Evolutionary conservation across 1,140 invertebrate species (phyloP), one percentile per base, ranked within the genome.

Genomic region (Brevipalpus yothersi): DNA sequence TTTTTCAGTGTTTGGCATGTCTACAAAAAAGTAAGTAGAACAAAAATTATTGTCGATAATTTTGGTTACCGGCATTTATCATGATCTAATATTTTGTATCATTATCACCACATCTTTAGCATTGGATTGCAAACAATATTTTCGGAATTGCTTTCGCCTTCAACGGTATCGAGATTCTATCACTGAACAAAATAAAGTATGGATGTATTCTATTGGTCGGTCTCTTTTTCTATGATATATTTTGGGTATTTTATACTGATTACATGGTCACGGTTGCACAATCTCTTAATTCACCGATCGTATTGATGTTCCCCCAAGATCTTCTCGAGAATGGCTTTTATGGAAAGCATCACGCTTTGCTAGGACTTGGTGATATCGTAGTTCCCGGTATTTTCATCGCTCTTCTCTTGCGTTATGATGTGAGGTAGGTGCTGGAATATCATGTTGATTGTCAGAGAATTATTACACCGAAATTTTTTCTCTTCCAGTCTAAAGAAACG

Each of bases 211-310:
- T 99, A 40, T 77, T 99, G 0, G 82, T 83, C 63, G 95, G 94
- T 13, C 77, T 99, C 5, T 97, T 99, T 71, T 73, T 99, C 58
- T 99, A 99, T 71, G 95, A 99, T 71, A 87, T 99, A 61, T 99
- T 99, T 75, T 99, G 95, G 95, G 93, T 79, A 15, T 99, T 99
- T 77, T 92, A 90, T 58, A 98, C 94, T 53, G 89, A 98, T 72
- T 94, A 98, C 21, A 98, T 98, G 94, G 88, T 95, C 13, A 95
- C 90, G n/a, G 94, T 99, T 5, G 94, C 94, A n/a, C 97, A 89
- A 72, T 91, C 87, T 19, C 98, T 99, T 72, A 93, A 99, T 72
- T 94, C 93, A 1, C 95, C 95, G 43, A 98, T 99, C 65, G 96
- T 99, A 79, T 75, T 99, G 72, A 85, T 97, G 40, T 99, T 99